phyloP scores from a whole-genome alignment of 2,888 invertebrate species.

The Prenolepis imparis region DNA sequence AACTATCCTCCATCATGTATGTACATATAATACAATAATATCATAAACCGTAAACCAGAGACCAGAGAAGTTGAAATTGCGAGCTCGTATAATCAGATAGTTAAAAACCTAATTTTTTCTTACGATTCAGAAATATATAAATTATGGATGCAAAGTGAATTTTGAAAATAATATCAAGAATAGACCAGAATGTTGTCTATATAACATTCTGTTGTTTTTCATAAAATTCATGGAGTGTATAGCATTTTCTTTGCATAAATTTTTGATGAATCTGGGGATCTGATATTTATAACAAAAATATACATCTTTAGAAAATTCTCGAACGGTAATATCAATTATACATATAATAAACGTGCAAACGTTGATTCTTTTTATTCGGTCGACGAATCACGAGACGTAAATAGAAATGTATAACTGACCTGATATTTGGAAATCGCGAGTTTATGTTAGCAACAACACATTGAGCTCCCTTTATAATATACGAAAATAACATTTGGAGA shows the following conservation, averaged over 20 bases:
- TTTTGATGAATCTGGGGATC: background rate
- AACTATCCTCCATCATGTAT: background rate
- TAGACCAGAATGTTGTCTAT: background rate
- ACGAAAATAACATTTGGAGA: constrained; percentile 42
- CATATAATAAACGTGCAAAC: background rate
- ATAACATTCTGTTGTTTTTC: background rate
- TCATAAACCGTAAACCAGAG: no score
- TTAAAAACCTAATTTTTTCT: no score
- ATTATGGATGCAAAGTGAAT: no score
- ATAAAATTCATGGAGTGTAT: background rate
- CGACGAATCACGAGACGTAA: constrained; percentile 15
- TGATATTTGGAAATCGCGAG: constrained; percentile 6
- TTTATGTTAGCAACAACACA: constrained; percentile 32
- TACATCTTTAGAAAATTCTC: constrained; percentile 12
- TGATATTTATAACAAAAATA: background rate
- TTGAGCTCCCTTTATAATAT: constrained; percentile 30
- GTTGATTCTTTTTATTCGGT: constrained; percentile 26
- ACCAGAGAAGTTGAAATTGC: no score
- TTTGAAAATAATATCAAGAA: no score
- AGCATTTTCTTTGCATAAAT: background rate
- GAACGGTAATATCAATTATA: constrained; percentile 43
- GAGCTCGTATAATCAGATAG: no score
- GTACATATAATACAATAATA: no score
- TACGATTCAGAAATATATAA: no score
- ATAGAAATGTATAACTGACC: constrained; percentile 21